Evolutionary conservation across 2,888 invertebrate species (phyloP), one percentile per base, ranked within the genome.

Genomic region (Caenorhabditis panamensis): DNA sequence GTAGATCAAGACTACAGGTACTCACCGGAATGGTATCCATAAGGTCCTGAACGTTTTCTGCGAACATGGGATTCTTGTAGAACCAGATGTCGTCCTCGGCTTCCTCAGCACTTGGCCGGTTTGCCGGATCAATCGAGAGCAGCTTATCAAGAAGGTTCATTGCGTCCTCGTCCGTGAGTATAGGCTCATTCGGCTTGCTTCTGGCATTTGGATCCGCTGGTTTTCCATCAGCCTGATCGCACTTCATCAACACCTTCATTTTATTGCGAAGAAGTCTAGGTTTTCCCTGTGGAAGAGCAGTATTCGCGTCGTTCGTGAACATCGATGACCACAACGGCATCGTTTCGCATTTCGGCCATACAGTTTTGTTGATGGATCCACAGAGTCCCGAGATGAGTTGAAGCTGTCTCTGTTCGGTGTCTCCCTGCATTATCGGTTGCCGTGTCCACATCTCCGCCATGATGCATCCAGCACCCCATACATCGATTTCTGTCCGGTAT

Each of bases 371-470:
- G 82, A 99, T 96, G 0, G 96, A 96, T 0, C 99, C 99, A 91
- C 98, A 99, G 8, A 99, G 93, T 91, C 97, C 96, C 0, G 96
- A 95, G 80, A 99, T 99, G 18, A 97, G 93, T 31, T 95, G 95
- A 11, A 99, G 92, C 91, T 99, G 99, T 91, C 96, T 95, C 89
- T 97, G 97, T 89, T 99, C 99, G 0, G 97, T 96, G 62, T 95
- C 95, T 20, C 99, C 99, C 93, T 93, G 93, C 92, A 93, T 91
- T 63, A 93, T 92, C 1, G 93, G 97, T 4, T 92, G 93, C 84
- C 94, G 93, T 0, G 97, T 98, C 98, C 98, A 99, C 96, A 99
- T 96, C 93, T 99, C 99, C 0, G 98, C 98, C 98, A 99, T 98
- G 82, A 99, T 99, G 91, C 99, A 99, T 0, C 99, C 99, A 0